Percentiles rank a stretch among this genome's conserved stretches.
Conservation (phyloP, 2,888 invertebrate genomes). For the Diploptera punctata region DNA sequence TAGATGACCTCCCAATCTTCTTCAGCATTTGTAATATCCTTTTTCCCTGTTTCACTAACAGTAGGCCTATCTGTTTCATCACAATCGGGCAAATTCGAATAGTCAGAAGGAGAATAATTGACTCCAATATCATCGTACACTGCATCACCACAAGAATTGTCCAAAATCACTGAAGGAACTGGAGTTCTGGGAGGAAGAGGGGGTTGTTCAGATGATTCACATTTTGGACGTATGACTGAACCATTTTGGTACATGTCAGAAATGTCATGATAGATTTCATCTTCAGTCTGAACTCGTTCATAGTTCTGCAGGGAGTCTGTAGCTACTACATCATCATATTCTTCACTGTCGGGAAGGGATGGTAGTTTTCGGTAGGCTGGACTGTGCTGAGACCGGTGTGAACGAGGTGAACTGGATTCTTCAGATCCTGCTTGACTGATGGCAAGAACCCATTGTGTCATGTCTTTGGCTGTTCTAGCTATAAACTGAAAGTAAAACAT, state of each 20-base stretch:
- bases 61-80: background rate
- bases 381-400: background rate
- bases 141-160: slow-evolving; percentile 3
- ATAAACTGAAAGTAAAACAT: slow-evolving; percentile 45
- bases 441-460: slow-evolving; percentile 47
- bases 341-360: slow-evolving; percentile 29
- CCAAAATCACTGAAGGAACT: background rate
- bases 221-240: background rate
- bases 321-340: slow-evolving; percentile 31
- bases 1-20: slow-evolving; percentile 29
- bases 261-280: slow-evolving; percentile 36
- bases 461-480: slow-evolving; percentile 46
- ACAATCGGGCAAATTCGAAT: background rate
- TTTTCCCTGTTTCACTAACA: background rate
- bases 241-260: background rate
- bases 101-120: background rate
- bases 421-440: slow-evolving; percentile 40
- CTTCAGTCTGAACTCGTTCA: slow-evolving; percentile 3
- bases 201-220: slow-evolving; percentile 1
- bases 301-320: background rate
- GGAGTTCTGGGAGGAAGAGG: background rate
- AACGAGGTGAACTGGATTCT: background rate
- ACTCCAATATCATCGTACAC: slow-evolving; percentile 32
- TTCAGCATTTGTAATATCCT: background rate
- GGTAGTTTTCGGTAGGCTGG: slow-evolving; percentile 14